Conservation (phyloP, 2,888 invertebrate genomes). For the Diploptera punctata region DNA sequence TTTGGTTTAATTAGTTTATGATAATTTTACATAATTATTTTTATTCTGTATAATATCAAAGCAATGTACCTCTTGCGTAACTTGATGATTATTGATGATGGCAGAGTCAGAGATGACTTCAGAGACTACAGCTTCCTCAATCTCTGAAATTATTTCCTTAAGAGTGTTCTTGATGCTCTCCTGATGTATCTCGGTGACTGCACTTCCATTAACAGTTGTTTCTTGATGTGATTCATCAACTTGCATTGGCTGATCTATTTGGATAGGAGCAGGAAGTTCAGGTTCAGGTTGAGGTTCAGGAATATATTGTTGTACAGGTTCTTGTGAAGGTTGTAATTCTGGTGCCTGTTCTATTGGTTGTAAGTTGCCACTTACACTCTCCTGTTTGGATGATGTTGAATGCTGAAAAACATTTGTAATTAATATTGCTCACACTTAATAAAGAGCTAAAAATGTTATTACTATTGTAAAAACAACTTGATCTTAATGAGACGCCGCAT, state of each 20-base stretch:
- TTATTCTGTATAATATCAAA: too few species aligned
- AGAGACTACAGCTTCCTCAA: constrained; percentile 58
- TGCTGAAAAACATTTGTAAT: constrained; percentile 33
- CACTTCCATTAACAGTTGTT: constrained; percentile 7
- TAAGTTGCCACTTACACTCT: constrained; percentile 16
- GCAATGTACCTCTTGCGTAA: constrained; percentile 6
- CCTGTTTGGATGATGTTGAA: constrained; percentile 31
- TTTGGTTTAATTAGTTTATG: too few species aligned
- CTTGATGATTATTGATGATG: not conserved
- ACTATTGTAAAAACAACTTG: too few species aligned
- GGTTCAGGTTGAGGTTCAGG: constrained; percentile 2
- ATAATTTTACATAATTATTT: too few species aligned
- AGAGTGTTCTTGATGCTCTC: constrained; percentile 63
- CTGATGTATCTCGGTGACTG: constrained; percentile 56
- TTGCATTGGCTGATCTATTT: not conserved
- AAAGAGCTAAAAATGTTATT: too few species aligned
- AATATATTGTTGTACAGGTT: not conserved
- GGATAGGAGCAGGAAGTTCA: constrained; percentile 15
- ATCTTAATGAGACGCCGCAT: too few species aligned
- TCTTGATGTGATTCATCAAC: not conserved
- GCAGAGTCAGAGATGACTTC: constrained; percentile 42
- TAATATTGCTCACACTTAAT: too few species aligned
- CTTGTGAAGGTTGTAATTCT: not conserved
- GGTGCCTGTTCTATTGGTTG: not conserved
- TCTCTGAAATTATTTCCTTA: constrained; percentile 66